A percentile compares a stretch with the other conserved stretches of the same genome.
Evolutionary conservation across 2,888 invertebrate genomes (phyloP).

Genomic region (Chelonus formosanus): DNA sequence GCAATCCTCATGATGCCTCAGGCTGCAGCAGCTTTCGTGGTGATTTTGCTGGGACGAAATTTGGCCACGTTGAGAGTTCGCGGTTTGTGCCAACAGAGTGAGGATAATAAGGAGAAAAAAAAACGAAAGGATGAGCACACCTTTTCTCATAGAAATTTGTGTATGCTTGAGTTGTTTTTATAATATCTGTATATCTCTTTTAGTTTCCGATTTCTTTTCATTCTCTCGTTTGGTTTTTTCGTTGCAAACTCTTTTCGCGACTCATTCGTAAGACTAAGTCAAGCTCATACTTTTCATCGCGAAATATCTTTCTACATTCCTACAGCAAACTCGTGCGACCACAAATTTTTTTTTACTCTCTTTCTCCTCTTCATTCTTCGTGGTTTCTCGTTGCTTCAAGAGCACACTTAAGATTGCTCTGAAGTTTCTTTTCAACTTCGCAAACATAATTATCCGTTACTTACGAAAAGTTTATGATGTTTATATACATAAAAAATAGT

Average conservation of each 20-base stretch:
- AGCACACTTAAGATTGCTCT: neutral
- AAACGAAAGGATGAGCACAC: constrained; percentile 26
- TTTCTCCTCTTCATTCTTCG: neutral
- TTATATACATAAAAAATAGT: too few relatives aligned
- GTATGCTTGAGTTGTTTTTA: constrained; percentile 38
- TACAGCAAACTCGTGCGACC: constrained; percentile 36
- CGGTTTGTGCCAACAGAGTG: constrained; percentile 19
- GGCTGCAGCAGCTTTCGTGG: constrained; percentile 15
- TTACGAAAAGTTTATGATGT: too few relatives aligned
- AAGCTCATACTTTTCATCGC: constrained; percentile 42
- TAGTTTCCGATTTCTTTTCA: constrained; percentile 19
- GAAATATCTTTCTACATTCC: constrained; percentile 53
- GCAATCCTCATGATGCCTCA: constrained; percentile 36
- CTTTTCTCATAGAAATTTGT: constrained; percentile 43
- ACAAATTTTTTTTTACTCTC: constrained; percentile 19
- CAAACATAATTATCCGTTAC: too few relatives aligned
- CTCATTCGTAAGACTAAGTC: constrained; percentile 40
- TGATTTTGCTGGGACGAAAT: constrained; percentile 30
- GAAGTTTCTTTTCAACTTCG: too few relatives aligned
- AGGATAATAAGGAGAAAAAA: constrained; percentile 28
- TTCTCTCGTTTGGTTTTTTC: constrained; percentile 31
- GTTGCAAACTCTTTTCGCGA: constrained; percentile 24
- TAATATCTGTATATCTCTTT: constrained; percentile 12
- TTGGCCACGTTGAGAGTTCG: constrained; percentile 21
- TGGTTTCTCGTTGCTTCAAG: constrained; percentile 2